phyloP scores from a whole-genome alignment of 2,113 vertebrate species.

The Helogale parvula region DNA sequence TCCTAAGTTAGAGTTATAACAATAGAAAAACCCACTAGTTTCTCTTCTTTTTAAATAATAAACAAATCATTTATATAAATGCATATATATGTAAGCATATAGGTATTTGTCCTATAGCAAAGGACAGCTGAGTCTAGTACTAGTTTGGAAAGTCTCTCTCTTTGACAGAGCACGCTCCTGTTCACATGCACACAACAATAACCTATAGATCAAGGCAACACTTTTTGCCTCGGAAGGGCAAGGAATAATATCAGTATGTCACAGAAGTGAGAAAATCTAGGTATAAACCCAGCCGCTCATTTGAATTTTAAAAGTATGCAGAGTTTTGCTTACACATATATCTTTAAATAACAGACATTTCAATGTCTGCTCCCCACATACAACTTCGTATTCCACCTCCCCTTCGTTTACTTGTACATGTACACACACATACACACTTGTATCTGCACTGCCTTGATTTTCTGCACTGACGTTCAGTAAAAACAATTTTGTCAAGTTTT shows the following conservation, averaged over 20 bases:
- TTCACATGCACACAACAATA: conserved; percentile 84
- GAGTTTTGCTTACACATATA: neutral
- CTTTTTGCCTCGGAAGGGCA: conserved; percentile 71
- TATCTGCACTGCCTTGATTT: conserved; percentile 65
- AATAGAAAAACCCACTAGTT: conserved; percentile 5
- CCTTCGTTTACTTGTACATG: neutral
- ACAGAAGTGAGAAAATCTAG: conserved; percentile 68
- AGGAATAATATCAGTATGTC: conserved; percentile 63
- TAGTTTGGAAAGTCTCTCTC: conserved; percentile 78
- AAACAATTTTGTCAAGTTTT: conserved; percentile 54
- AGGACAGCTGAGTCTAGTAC: neutral
- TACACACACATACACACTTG: neutral
- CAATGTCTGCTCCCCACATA: neutral
- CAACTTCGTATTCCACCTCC: neutral
- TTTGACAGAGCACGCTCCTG: conserved; percentile 92
- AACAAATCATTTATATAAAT: neutral
- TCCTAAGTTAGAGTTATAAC: conserved; percentile 72
- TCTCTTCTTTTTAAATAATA: conserved; percentile 37
- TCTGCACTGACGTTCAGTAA: conserved; percentile 54
- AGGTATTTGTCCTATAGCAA: conserved; percentile 44
- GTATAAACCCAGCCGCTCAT: conserved; percentile 67
- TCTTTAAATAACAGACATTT: neutral
- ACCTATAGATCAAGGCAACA: conserved; percentile 57
- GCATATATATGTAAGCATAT: neutral
- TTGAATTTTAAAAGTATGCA: conserved; percentile 33